Base-by-base conservation (phyloP, 2,113 vertebrate genomes). In the Passer domesticus region DNA sequence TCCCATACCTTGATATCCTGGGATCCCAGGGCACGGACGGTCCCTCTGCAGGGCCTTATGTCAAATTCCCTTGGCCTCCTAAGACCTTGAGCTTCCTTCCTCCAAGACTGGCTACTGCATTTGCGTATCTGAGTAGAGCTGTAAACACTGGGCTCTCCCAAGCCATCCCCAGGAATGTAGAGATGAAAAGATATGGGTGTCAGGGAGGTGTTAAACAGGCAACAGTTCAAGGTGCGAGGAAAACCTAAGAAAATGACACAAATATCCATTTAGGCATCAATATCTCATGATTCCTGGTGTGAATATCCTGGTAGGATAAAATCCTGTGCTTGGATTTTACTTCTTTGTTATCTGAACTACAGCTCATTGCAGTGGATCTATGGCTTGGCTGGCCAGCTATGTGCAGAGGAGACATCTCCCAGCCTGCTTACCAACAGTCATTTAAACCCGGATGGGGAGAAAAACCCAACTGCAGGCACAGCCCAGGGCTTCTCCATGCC, bases 141-240 rank as follows among this genome's bases (percentile, higher is more conserved):
- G 72, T 80, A 87, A 25, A 98, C 15, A 13, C 99, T 99, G n/a
- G 95, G 81, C 13, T 64, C 72, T 16, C 97, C 98, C 0, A 1
- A 15, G 9, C 99, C 98, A 0, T 99, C 99, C 22, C 97, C 98
- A 15, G 98, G 97, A 63, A 99, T 44, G 10, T 88, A 97, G 22
- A 99, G 97, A 58, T 41, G 90, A 96, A 99, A 99, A 25, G 84
- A 97, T 98, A 99, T 97, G 6, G 98, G 96, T 60, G 98, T 98
- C 91, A 98, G 88, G 49, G 98, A 98, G 8, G 98, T 98, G 91
- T 99, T 99, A 84, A 53, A 98, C 83, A 99, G 98, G 47, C 96
- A 95, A 69, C 98, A 99, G 2, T 81, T 95, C 67, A 98, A 64
- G 13, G 97, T 98, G 35, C 12, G 58, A 75, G 98, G 98, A 93